Conservation (phyloP, 1,140 invertebrate species). For the Glomeris maerens region DNA sequence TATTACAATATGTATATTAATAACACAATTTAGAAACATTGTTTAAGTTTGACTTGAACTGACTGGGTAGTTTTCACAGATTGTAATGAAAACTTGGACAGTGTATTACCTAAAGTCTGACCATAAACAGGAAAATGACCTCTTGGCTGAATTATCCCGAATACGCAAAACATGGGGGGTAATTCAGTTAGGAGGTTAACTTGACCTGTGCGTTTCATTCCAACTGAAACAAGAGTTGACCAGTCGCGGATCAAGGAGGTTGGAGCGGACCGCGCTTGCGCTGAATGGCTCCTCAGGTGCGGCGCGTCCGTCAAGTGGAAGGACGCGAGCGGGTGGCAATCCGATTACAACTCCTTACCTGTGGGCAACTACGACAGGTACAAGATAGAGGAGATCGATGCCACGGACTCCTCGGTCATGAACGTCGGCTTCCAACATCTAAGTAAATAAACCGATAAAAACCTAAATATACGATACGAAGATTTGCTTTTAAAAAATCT, state of each 20-base stretch:
- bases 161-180: too few species aligned
- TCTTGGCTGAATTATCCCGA: too few species aligned
- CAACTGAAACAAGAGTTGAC: constrained; percentile 44
- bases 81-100: too few species aligned
- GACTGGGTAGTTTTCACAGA: too few species aligned
- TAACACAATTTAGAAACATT: too few species aligned
- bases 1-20: too few species aligned
- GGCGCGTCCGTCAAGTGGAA: constrained; percentile 59
- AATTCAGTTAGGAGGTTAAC: too few species aligned
- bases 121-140: too few species aligned
- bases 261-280: constrained; percentile 71
- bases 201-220: too few species aligned
- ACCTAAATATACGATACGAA: constrained; percentile 1
- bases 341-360: constrained; percentile 56
- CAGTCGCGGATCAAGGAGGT: constrained; percentile 48
- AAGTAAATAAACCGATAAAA: constrained; percentile 35
- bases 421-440: constrained; percentile 62
- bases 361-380: constrained; percentile 28
- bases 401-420: constrained; percentile 56
- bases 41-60: too few species aligned
- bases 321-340: constrained; percentile 35
- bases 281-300: constrained; percentile 75
- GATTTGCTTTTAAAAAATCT: constrained; percentile 19
- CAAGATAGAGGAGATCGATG: constrained; percentile 55
- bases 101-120: too few species aligned